phyloP scores from a whole-genome alignment of 2,888 invertebrate genomes.

The Hanleya hanleyi region DNA sequence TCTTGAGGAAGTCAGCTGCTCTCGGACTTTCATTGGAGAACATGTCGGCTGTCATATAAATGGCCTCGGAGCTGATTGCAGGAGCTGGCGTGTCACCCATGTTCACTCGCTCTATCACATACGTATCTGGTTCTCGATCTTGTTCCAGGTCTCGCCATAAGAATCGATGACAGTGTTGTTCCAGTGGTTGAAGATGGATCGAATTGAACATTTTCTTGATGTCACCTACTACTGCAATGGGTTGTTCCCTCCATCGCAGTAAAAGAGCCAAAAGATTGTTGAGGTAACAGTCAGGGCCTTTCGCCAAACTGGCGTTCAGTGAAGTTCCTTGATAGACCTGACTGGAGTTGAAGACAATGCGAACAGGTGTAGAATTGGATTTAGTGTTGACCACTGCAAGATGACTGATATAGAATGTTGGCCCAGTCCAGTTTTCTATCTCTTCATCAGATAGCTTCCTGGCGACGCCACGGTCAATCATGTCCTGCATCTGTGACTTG shows the following conservation, averaged over 20 bases:
- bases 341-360: constrained; percentile 8
- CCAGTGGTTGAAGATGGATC: no score
- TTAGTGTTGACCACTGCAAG: constrained; percentile 13
- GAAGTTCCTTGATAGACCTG: not conserved
- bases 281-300: constrained; percentile 9
- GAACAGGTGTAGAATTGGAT: constrained; percentile 11
- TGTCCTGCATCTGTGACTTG: not conserved
- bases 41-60: no score
- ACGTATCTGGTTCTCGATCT: no score
- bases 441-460: not conserved
- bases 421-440: constrained; percentile 4
- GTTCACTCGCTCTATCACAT: no score
- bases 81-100: no score
- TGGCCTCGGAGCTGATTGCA: no score
- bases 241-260: not conserved
- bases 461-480: constrained; percentile 4
- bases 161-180: no score
- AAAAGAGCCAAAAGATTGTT: constrained; percentile 11
- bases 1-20: no score
- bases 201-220: no score
- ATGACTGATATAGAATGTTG: not conserved
- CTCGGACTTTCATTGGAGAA: no score
- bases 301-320: constrained; percentile 3
- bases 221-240: no score
- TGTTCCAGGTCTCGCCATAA: no score